Percentiles rank a stretch among this genome's conserved stretches.
These are phyloP conservation scores for Ips nitidus DNA, from an alignment of 1,140 invertebrate genomes.

Conservation along the genomic window DNA sequence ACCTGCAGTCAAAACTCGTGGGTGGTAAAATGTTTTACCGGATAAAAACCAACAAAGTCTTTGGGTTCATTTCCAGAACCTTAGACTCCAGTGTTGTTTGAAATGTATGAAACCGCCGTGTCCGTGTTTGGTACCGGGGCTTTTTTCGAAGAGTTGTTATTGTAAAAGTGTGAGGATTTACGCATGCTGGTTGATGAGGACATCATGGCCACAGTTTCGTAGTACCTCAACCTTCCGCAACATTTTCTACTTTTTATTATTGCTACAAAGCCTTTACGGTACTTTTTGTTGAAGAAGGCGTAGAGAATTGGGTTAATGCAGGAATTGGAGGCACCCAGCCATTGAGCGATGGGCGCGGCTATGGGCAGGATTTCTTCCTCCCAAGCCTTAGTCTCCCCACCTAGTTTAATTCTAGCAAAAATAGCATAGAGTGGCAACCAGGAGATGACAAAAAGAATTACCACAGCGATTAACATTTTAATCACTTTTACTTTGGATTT, in stretches of 20 bases:
- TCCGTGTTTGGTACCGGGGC: constrained; percentile 63
- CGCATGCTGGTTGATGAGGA: constrained; percentile 79
- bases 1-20: not conserved
- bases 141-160: constrained; percentile 64
- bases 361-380: constrained; percentile 80
- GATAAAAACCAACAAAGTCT: constrained; percentile 11
- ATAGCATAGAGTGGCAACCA: constrained; percentile 94
- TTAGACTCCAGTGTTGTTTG: constrained; percentile 61
- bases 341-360: constrained; percentile 89
- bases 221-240: constrained; percentile 78
- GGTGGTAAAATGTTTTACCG: constrained; percentile 3
- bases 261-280: constrained; percentile 87
- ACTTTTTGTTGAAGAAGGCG: constrained; percentile 96
- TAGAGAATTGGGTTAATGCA: constrained; percentile 98
- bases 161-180: constrained; percentile 76
- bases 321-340: constrained; percentile 93
- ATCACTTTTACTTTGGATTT: constrained; percentile 93
- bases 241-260: constrained; percentile 82
- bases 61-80: constrained; percentile 42
- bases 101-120: constrained; percentile 77
- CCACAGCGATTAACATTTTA: constrained; percentile 95
- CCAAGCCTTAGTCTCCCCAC: constrained; percentile 66
- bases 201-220: constrained; percentile 80
- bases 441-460: constrained; percentile 90
- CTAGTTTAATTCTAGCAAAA: constrained; percentile 83